These are phyloP conservation scores for Anoura caudifer DNA, from an alignment of 2,113 vertebrate genomes.

Conservation along the genomic window DNA sequence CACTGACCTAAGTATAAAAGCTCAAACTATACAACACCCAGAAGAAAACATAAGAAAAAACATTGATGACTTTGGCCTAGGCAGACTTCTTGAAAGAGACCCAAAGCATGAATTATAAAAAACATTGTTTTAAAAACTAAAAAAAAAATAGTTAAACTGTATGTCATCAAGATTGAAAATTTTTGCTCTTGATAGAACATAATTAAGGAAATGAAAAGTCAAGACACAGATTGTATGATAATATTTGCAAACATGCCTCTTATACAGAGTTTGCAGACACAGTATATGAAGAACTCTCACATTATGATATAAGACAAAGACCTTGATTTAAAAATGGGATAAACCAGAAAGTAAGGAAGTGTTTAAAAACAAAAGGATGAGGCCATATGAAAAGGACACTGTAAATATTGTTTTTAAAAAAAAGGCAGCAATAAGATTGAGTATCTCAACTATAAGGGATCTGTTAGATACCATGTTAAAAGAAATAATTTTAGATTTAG, in stretches of 20 bases:
- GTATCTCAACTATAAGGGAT: background rate
- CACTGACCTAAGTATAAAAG: background rate
- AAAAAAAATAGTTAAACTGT: background rate
- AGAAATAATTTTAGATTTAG: background rate
- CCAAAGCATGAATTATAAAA: background rate
- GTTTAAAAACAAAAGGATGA: background rate
- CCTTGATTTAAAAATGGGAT: background rate
- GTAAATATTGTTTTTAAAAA: background rate
- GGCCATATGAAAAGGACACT: background rate
- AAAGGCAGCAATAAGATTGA: background rate
- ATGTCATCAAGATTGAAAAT: background rate
- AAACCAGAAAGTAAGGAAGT: background rate
- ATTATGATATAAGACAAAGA: background rate
- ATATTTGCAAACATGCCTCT: background rate
- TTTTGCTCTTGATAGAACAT: background rate
- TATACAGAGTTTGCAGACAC: background rate
- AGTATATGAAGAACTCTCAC: background rate
- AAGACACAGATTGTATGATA: background rate
- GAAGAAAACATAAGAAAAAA: background rate
- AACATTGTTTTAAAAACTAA: background rate
- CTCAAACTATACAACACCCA: background rate
- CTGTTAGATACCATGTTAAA: background rate
- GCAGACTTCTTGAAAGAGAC: background rate
- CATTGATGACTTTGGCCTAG: background rate
- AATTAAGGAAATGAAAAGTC: conserved; percentile 9